These are phyloP conservation scores for Drosophila hydei DNA, from an alignment of 1,140 invertebrate genomes.

Conservation along the genomic window DNA sequence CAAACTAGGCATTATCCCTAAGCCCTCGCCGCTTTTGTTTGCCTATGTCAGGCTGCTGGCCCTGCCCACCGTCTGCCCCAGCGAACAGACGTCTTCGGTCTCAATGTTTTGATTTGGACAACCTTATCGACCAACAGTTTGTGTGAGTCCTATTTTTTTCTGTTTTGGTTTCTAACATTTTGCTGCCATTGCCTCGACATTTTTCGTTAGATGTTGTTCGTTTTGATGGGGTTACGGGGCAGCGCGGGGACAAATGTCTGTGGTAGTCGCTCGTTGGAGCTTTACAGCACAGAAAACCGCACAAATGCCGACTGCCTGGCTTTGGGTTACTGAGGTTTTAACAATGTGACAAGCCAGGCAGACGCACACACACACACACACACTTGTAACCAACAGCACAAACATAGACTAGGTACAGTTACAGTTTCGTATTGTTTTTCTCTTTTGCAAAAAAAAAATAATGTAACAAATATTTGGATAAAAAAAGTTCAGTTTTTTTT, in stretches of 20 bases:
- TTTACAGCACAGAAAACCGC: conserved; percentile 25
- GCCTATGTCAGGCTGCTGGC: conserved; percentile 21
- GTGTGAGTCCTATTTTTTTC: conserved; percentile 26
- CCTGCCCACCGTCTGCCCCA: conserved; percentile 7
- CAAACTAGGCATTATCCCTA: conserved; percentile 38
- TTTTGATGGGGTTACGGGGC: conserved; percentile 11
- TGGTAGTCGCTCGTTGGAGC: background rate
- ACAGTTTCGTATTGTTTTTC: conserved; percentile 20
- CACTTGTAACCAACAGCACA: background rate
- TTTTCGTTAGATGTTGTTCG: conserved; percentile 48
- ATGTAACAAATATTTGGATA: conserved; percentile 61
- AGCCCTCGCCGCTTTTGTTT: conserved; percentile 23
- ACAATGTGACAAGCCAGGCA: conserved; percentile 42
- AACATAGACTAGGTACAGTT: conserved; percentile 17
- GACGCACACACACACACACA: conserved; percentile 15
- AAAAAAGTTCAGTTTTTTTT: conserved; percentile 33
- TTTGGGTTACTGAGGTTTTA: conserved; percentile 41
- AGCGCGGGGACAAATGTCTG: too few species aligned
- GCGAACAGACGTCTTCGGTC: conserved; percentile 48
- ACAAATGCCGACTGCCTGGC: conserved; percentile 32
- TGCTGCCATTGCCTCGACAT: conserved; percentile 49
- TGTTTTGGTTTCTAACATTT: conserved; percentile 9
- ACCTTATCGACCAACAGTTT: conserved; percentile 70
- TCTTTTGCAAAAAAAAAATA: conserved; percentile 45
- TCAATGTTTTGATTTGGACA: conserved; percentile 69